Conservation (phyloP, 2,113 vertebrate genomes). For the Pterophyllum scalare region DNA sequence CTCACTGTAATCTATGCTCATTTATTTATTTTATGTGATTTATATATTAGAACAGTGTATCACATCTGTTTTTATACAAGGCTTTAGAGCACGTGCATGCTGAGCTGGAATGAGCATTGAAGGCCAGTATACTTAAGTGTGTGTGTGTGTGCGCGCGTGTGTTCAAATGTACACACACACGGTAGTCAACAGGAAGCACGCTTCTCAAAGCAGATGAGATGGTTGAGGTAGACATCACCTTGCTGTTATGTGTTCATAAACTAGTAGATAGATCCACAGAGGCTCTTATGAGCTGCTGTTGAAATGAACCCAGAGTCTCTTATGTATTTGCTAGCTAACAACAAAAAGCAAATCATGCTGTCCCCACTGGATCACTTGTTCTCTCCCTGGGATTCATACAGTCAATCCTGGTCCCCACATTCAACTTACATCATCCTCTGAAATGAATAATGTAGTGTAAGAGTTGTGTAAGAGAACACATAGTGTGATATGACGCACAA, state of each 20-base stretch:
- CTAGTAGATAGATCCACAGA: not conserved
- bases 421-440: slow-evolving; percentile 48
- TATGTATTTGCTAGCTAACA: slow-evolving; percentile 33
- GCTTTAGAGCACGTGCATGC: slow-evolving; percentile 27
- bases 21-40: too few relatives aligned
- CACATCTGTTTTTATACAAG: slow-evolving; percentile 21
- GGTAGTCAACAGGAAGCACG: slow-evolving; percentile 15
- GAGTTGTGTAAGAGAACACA: slow-evolving; percentile 37
- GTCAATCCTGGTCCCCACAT: not conserved
- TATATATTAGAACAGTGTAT: slow-evolving; percentile 21
- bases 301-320: slow-evolving; percentile 18
- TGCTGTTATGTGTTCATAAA: slow-evolving; percentile 11
- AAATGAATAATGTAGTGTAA: slow-evolving; percentile 41
- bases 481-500: not conserved
- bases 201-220: not conserved
- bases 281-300: not conserved
- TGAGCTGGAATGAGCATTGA: slow-evolving; percentile 6
- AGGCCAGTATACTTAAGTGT: not conserved
- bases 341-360: slow-evolving; percentile 32
- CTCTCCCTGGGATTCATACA: slow-evolving; percentile 29
- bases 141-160: too few relatives aligned
- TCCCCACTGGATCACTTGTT: slow-evolving; percentile 11
- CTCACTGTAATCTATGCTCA: slow-evolving; percentile 58
- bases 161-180: too few relatives aligned
- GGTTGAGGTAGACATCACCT: not conserved